These are phyloP conservation scores for Gymnobelideus leadbeateri DNA, from an alignment of 2,113 vertebrate species.

Conservation along the genomic window DNA sequence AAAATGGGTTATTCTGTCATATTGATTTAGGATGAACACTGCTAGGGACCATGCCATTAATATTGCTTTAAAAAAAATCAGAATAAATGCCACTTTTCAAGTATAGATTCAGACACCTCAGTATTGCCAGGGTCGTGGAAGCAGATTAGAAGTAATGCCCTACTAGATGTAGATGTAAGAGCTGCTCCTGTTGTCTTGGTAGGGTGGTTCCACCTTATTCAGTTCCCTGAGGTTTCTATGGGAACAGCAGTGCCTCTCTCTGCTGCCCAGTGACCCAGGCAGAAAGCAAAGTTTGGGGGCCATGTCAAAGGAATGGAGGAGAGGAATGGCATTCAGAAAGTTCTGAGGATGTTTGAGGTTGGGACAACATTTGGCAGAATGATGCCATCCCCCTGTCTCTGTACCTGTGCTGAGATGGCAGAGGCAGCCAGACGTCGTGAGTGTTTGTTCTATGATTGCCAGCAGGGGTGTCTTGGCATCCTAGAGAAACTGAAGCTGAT, in stretches of 20 bases:
- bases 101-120: conserved; percentile 44
- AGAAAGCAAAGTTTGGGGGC: conserved; percentile 32
- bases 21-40: not conserved
- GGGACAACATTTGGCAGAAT: not conserved
- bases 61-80: not conserved
- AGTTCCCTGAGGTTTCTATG: conserved; percentile 66
- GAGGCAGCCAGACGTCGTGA: not conserved
- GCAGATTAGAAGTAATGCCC: conserved; percentile 32
- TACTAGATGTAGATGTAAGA: not conserved
- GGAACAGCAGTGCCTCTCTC: conserved; percentile 56
- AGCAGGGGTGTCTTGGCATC: not conserved
- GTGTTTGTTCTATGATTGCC: too few species aligned
- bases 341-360: not conserved
- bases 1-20: not conserved
- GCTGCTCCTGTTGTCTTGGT: conserved; percentile 63
- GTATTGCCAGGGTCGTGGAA: not conserved
- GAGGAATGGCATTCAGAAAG: not conserved
- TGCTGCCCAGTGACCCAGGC: conserved; percentile 18
- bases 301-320: conserved; percentile 9
- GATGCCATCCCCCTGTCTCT: not conserved
- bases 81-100: conserved; percentile 14
- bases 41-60: not conserved
- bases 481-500: not conserved
- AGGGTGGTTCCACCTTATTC: conserved; percentile 19
- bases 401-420: not conserved